A percentile compares a stretch with the other conserved stretches of the same genome.
Evolutionary conservation across 2,113 vertebrate genomes (phyloP).

Genomic region (Athene noctua): DNA sequence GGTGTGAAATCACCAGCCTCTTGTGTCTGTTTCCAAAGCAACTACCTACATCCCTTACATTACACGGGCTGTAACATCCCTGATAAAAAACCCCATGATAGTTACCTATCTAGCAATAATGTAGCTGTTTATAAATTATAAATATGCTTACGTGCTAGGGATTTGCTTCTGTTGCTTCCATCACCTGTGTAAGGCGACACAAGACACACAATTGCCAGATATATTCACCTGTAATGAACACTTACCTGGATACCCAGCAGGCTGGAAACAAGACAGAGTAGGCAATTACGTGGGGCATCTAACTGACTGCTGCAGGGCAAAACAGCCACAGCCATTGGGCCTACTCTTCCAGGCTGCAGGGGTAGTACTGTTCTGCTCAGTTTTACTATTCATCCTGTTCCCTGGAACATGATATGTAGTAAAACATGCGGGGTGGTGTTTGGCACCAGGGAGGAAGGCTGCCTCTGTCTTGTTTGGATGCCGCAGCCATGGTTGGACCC

Average conservation of each 20-base stretch:
- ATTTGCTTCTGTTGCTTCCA: not conserved
- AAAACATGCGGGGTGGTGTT: not conserved
- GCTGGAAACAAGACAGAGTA: not conserved
- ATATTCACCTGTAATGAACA: not conserved
- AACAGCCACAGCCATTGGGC: not conserved
- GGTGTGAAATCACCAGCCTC: not conserved
- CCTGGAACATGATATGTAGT: not conserved
- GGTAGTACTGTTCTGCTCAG: not conserved
- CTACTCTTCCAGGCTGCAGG: not conserved
- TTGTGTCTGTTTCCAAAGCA: not conserved
- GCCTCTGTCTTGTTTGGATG: not conserved
- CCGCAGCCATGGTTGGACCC: not conserved
- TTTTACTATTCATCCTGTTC: not conserved
- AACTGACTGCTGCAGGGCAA: rapidly evolving
- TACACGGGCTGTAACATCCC: not conserved
- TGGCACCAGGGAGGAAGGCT: not conserved
- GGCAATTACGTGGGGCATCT: not conserved
- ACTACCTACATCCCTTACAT: not conserved
- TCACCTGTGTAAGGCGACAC: not conserved
- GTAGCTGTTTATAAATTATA: not conserved
- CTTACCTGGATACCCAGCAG: not conserved
- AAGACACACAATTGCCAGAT: not conserved
- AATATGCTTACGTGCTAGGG: not conserved
- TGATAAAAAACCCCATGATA: rapidly evolving
- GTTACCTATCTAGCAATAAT: not conserved